Percentiles rank a stretch among this genome's conserved stretches.
Evolutionary conservation across 2,113 vertebrate species (phyloP).

Genomic region (Tragelaphus imberbis): DNA sequence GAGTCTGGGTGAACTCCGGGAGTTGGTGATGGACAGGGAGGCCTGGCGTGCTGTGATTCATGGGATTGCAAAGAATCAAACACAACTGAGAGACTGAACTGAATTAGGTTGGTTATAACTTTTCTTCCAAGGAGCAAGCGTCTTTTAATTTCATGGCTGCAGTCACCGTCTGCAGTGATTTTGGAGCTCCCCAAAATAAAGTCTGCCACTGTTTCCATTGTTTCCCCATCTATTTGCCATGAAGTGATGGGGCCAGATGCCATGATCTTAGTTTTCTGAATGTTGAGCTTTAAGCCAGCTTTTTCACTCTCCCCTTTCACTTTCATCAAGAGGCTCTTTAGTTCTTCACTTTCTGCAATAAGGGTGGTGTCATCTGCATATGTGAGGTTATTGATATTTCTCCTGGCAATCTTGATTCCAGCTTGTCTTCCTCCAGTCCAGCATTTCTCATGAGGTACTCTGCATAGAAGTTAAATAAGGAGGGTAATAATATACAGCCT

Average conservation of each 20-base stretch:
- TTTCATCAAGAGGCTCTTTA: background rate
- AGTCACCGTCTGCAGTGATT: background rate
- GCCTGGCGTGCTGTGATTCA: too few species aligned
- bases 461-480: background rate
- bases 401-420: background rate
- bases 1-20: too few species aligned
- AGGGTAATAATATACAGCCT: background rate
- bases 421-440: background rate
- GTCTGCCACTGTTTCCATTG: background rate
- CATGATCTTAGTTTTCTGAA: background rate
- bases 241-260: background rate
- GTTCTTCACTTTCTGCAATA: background rate
- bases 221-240: background rate
- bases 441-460: background rate
- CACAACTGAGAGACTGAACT: too few species aligned
- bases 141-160: background rate
- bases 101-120: background rate
- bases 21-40: too few species aligned
- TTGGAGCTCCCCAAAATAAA: background rate
- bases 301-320: background rate
- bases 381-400: background rate
- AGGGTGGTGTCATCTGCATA: background rate
- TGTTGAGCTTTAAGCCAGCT: too few species aligned
- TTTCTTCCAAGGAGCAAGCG: accelerated
- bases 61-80: too few species aligned